Percentiles rank a stretch among this genome's conserved stretches.
Evolutionary conservation across 2,113 vertebrate species (phyloP).

Genomic region (Oncorhynchus keta): DNA sequence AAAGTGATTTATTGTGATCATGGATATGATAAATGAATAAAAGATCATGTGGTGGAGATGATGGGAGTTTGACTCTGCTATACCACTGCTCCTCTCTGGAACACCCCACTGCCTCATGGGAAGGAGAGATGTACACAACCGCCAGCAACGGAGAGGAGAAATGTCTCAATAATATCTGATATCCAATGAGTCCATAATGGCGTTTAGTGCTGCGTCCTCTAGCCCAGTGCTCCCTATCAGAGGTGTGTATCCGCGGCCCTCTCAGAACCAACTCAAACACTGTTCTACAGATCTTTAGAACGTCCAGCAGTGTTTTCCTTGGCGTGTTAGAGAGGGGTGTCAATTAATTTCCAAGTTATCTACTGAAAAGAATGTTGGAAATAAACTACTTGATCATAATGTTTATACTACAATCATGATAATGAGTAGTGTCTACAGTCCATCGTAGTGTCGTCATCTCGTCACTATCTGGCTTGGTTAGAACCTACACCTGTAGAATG

Average conservation of each 20-base stretch:
- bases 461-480: slow-evolving; percentile 27
- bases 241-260: neutral
- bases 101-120: neutral
- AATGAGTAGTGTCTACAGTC: neutral
- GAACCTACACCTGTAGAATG: neutral
- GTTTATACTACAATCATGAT: slow-evolving; percentile 29
- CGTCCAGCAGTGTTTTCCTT: neutral
- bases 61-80: slow-evolving; percentile 44
- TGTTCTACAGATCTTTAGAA: neutral
- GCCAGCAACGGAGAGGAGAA: neutral
- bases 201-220: neutral
- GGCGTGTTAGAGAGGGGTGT: neutral
- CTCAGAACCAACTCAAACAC: neutral
- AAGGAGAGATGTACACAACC: neutral
- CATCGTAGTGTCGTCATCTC: neutral
- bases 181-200: neutral
- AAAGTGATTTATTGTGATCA: slow-evolving; percentile 25
- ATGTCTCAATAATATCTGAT: no score
- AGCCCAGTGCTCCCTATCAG: neutral
- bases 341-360: neutral
- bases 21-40: slow-evolving; percentile 33
- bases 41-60: slow-evolving; percentile 46
- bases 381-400: neutral
- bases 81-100: slow-evolving; percentile 6
- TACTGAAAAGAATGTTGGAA: neutral